These are phyloP conservation scores for Neopipo cinnamomea DNA, from an alignment of 2,113 vertebrate species.

Conservation along the genomic window DNA sequence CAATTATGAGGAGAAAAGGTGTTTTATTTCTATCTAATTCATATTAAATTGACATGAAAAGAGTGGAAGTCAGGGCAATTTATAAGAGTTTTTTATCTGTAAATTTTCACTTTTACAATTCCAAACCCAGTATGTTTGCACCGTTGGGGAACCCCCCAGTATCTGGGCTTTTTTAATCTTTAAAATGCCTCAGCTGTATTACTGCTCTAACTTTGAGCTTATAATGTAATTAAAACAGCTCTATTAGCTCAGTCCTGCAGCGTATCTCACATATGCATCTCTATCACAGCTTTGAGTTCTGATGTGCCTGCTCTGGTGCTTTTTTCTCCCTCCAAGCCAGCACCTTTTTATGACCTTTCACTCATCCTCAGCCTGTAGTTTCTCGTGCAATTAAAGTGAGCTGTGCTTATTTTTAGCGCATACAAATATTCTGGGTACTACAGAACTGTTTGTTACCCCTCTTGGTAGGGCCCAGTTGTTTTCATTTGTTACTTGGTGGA, in stretches of 20 bases:
- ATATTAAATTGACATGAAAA: neutral
- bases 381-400: slow-evolving; percentile 32
- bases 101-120: neutral
- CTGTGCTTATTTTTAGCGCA: slow-evolving; percentile 42
- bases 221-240: neutral
- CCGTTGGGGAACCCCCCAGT: neutral
- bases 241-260: neutral
- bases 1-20: neutral
- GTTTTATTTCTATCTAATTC: neutral
- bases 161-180: neutral
- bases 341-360: slow-evolving; percentile 15
- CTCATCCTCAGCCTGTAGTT: slow-evolving; percentile 30
- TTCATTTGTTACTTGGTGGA: slow-evolving; percentile 10
- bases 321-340: neutral
- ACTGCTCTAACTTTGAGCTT: neutral
- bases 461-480: neutral
- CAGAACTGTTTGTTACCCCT: slow-evolving; percentile 13
- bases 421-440: slow-evolving; percentile 49
- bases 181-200: neutral
- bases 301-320: neutral
- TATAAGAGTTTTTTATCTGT: neutral
- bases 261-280: neutral
- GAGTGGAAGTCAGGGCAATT: neutral
- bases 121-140: neutral
- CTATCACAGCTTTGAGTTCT: neutral